phyloP scores from a whole-genome alignment of 2,797 vertebrate genomes.

The Hephaestus fuliginosus region DNA sequence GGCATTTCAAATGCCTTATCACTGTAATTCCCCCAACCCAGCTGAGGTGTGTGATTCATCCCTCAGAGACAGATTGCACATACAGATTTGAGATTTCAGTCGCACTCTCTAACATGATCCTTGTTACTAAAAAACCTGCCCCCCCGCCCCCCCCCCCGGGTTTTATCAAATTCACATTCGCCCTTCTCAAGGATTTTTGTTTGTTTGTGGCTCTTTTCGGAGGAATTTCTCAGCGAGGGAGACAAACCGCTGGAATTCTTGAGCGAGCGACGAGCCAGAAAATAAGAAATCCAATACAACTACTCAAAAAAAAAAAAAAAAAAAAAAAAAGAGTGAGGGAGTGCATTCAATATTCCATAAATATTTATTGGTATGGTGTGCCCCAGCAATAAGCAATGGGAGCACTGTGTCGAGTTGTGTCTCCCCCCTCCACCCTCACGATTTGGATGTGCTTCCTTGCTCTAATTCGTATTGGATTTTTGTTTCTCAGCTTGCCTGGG shows the following conservation, averaged over 20 bases:
- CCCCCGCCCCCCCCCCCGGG: neutral
- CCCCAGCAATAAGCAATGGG: conserved; percentile 19
- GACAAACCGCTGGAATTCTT: conserved; percentile 26
- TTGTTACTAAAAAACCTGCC: conserved; percentile 49
- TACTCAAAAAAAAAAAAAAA: conserved; percentile 14
- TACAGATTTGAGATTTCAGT: conserved; percentile 60
- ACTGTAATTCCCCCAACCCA: conserved; percentile 61
- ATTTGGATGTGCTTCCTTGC: neutral
- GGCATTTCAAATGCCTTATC: conserved; percentile 65
- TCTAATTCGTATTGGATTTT: conserved; percentile 29
- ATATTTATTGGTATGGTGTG: conserved; percentile 49
- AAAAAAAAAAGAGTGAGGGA: neutral
- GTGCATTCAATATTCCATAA: conserved; percentile 33
- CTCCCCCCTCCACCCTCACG: conserved; percentile 1
- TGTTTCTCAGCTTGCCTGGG: conserved; percentile 2
- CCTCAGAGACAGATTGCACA: conserved; percentile 62
- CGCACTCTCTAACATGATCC: conserved; percentile 54
- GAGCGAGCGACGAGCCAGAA: conserved; percentile 27
- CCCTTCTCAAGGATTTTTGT: conserved; percentile 28
- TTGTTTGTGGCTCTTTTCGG: conserved; percentile 25
- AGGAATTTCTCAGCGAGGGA: conserved; percentile 31
- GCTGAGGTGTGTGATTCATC: conserved; percentile 66
- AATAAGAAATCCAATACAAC: conserved; percentile 51
- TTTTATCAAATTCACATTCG: conserved; percentile 43
- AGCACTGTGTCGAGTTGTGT: conserved; percentile 2